A percentile compares a stretch with the other conserved stretches of the same genome.
Conservation (phyloP, 2,113 vertebrate genomes). For the Antechinus stuartii region DNA sequence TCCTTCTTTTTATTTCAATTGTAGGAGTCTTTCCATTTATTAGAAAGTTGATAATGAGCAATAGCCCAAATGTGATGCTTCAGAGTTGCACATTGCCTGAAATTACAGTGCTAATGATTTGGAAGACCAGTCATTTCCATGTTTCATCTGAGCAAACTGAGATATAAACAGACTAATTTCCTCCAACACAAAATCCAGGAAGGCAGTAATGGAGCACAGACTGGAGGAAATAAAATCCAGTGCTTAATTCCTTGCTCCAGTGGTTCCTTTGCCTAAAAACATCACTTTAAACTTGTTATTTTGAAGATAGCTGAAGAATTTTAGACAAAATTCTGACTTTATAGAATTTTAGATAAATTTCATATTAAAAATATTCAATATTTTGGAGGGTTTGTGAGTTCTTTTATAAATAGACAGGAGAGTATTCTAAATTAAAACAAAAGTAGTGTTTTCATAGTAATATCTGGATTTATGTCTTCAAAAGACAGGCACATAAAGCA, state of each 20-base stretch:
- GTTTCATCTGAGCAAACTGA: constrained; percentile 29
- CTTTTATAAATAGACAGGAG: background rate
- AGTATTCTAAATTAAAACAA: background rate
- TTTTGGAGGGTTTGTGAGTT: background rate
- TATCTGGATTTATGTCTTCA: background rate
- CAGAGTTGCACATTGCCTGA: background rate
- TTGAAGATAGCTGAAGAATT: background rate
- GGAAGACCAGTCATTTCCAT: background rate
- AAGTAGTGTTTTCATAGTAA: background rate
- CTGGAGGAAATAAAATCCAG: background rate
- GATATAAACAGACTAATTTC: constrained; percentile 1
- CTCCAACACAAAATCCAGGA: background rate
- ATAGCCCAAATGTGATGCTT: background rate
- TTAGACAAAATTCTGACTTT: background rate
- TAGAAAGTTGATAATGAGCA: background rate
- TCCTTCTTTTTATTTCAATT: constrained; percentile 40
- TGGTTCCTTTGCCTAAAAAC: constrained; percentile 23
- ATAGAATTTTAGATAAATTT: background rate
- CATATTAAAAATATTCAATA: background rate
- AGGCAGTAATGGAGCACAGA: background rate
- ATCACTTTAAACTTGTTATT: constrained; percentile 51
- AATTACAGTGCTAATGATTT: background rate
- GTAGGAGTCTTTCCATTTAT: constrained; percentile 31
- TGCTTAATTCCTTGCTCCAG: background rate
- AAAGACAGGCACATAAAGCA: background rate